Evolutionary conservation across 2,113 vertebrate species (phyloP).

Genomic region (Myodes glareolus): DNA sequence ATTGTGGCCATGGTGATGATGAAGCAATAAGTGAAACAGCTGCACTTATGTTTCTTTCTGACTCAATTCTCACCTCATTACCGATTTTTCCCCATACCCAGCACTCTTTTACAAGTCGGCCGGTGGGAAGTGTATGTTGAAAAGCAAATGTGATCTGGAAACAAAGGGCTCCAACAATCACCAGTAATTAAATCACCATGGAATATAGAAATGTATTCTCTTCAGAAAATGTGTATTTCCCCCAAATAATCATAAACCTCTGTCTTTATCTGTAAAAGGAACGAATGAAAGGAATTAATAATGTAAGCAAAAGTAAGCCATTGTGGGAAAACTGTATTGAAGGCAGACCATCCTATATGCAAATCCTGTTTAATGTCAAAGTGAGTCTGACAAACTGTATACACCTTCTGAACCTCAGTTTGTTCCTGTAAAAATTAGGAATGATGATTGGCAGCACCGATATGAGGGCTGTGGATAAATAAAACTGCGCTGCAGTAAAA

Average conservation of each 20-base stretch:
- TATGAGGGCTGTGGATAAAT: not conserved
- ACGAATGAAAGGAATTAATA: not conserved
- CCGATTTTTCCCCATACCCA: not conserved
- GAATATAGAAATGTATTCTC: not conserved
- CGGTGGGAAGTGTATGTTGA: not conserved
- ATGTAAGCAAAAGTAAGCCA: not conserved
- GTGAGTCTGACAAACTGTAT: not conserved
- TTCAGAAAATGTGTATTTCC: not conserved
- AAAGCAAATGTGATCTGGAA: not conserved
- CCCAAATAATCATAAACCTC: not conserved
- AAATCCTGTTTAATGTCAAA: not conserved
- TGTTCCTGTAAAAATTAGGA: not conserved
- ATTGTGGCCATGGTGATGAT: not conserved
- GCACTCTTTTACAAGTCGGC: not conserved
- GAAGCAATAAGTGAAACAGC: not conserved
- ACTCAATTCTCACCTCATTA: not conserved
- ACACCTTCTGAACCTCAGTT: not conserved
- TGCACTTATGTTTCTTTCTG: slow-evolving; percentile 1
- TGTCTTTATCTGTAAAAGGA: slow-evolving; percentile 21
- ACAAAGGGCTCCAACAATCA: slow-evolving; percentile 32
- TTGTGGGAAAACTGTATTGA: not conserved
- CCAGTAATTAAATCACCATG: not conserved
- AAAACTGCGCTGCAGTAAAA: not conserved
- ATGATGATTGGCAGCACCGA: not conserved
- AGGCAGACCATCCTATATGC: rapidly evolving